Evolutionary conservation across 2,888 invertebrate genomes (phyloP).

Genomic region (Acrobasis suavella): DNA sequence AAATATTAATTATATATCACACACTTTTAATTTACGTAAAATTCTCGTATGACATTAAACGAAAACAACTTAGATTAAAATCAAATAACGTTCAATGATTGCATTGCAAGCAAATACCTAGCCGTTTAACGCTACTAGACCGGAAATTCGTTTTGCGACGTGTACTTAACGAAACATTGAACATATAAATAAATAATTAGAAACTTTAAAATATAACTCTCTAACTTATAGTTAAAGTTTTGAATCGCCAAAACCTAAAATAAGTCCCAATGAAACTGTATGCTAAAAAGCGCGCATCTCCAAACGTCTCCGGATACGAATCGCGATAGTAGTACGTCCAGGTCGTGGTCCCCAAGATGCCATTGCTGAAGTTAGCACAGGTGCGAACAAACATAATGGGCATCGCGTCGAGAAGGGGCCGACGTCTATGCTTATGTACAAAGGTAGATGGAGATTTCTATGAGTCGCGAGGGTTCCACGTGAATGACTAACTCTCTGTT

Average conservation of each 20-base stretch:
- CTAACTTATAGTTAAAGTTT: conserved; percentile 83
- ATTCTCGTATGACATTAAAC: conserved; percentile 49
- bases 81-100: conserved; percentile 50
- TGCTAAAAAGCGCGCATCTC: conserved; percentile 49
- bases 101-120: conserved; percentile 57
- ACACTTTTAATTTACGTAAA: conserved; percentile 67
- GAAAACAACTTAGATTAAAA: conserved; percentile 47
- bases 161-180: conserved; percentile 52
- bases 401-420: conserved; percentile 65
- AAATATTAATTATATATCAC: conserved; percentile 73
- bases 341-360: conserved; percentile 53
- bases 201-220: conserved; percentile 69
- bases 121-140: conserved; percentile 53
- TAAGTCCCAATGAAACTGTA: conserved; percentile 73
- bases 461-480: conserved; percentile 41
- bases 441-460: conserved; percentile 38
- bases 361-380: conserved; percentile 72
- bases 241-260: conserved; percentile 80
- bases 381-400: conserved; percentile 75
- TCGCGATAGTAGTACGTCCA: conserved; percentile 36
- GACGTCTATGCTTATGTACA: conserved; percentile 61
- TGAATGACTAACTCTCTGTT: conserved; percentile 43
- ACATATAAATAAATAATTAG: conserved; percentile 72
- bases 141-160: conserved; percentile 63
- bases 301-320: conserved; percentile 42